Percentiles rank a stretch among this genome's conserved stretches.
Evolutionary conservation across 2,888 invertebrate genomes (phyloP).

Genomic region (Papilio elwesi): DNA sequence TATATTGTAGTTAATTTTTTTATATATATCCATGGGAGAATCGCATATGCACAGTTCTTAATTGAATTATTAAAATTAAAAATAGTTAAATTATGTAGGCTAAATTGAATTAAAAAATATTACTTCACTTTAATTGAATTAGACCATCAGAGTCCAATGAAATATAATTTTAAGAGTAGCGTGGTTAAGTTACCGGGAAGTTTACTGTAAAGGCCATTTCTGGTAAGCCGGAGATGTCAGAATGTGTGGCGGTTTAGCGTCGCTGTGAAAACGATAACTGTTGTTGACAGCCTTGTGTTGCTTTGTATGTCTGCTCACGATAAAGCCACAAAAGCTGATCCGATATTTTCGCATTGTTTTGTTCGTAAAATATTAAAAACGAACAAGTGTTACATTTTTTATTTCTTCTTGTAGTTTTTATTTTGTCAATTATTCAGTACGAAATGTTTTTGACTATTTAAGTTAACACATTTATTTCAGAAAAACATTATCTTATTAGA

Average conservation of each 20-base stretch:
- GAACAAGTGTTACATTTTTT: too few species aligned
- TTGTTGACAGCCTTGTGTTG: constrained; percentile 22
- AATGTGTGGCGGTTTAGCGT: constrained; percentile 15
- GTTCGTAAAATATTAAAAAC: background rate
- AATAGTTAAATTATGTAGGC: too few species aligned
- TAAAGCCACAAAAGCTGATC: background rate
- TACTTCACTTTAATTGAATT: background rate
- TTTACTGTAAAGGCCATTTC: constrained; percentile 25
- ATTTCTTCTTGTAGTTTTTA: too few species aligned
- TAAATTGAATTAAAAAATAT: too few species aligned
- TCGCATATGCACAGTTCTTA: too few species aligned
- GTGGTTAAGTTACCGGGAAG: constrained; percentile 4
- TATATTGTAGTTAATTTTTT: too few species aligned
- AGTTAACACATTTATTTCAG: too few species aligned
- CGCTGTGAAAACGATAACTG: constrained; percentile 21
- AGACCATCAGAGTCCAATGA: background rate
- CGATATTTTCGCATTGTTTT: constrained; percentile 6
- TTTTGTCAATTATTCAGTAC: too few species aligned
- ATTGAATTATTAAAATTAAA: too few species aligned
- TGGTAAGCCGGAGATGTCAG: constrained; percentile 14
- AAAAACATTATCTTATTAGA: too few species aligned
- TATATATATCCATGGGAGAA: too few species aligned
- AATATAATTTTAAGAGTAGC: constrained; percentile 2
- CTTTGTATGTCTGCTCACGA: constrained; percentile 18
- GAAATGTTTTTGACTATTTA: too few species aligned